phyloP scores from a whole-genome alignment of 1,140 invertebrate species.

The Thalassaphorura encarpata region DNA sequence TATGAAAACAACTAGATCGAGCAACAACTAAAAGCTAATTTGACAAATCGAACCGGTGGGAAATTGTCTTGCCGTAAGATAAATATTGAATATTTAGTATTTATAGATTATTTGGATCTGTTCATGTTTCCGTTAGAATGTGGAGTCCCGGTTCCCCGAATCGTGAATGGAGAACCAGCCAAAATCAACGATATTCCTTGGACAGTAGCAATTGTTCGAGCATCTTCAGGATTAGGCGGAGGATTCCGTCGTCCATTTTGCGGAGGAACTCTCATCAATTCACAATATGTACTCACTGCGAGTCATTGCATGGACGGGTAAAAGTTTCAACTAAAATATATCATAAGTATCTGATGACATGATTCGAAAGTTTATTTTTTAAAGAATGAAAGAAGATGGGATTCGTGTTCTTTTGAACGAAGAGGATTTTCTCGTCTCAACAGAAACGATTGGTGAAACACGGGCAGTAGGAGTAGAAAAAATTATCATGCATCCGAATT shows the following conservation, averaged over 20 bases:
- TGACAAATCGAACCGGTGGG: too few species aligned
- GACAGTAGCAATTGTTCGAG: neutral
- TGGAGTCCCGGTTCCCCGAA: too few species aligned
- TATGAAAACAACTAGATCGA: too few species aligned
- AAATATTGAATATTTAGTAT: neutral
- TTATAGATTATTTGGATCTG: neutral
- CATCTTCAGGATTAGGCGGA: too few species aligned
- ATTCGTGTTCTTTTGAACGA: neutral
- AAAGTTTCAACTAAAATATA: neutral
- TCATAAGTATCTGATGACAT: neutral
- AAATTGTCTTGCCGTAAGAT: neutral
- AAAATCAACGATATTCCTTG: neutral
- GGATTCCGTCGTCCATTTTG: neutral
- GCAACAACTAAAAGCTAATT: too few species aligned
- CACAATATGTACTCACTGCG: neutral
- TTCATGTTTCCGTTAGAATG: neutral
- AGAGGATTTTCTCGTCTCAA: neutral
- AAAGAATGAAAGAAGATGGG: neutral
- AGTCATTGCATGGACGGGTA: neutral
- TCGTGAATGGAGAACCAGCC: too few species aligned
- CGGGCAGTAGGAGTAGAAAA: neutral
- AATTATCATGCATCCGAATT: constrained; percentile 12
- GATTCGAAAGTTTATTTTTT: neutral
- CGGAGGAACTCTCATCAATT: neutral
- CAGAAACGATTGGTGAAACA: constrained; percentile 3